phyloP scores from a whole-genome alignment of 2,113 vertebrate genomes.

The Petroica traversi region DNA sequence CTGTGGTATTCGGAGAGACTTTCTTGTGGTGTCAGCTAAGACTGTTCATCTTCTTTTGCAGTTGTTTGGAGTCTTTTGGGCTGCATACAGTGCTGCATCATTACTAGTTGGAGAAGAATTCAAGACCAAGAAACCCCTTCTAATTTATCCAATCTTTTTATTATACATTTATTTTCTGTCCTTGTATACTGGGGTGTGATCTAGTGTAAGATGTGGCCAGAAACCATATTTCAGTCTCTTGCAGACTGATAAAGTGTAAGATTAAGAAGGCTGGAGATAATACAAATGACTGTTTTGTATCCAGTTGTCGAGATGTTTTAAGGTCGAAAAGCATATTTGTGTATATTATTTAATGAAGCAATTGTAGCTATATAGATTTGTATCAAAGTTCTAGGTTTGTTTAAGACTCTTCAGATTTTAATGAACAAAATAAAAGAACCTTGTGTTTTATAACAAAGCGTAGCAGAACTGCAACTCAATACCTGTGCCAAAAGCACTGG shows the following conservation, averaged over 20 bases:
- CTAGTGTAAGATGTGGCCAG: constrained; percentile 55
- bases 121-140: constrained; percentile 98
- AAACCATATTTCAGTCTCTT: constrained; percentile 56
- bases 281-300: constrained; percentile 61
- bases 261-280: constrained; percentile 37
- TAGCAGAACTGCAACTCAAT: constrained; percentile 54
- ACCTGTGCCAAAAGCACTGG: constrained; percentile 77
- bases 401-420: constrained; percentile 75
- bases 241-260: constrained; percentile 47
- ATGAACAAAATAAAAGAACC: constrained; percentile 68
- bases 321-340: constrained; percentile 72
- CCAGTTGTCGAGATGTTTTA: constrained; percentile 60
- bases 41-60: constrained; percentile 70
- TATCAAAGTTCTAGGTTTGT: constrained; percentile 80
- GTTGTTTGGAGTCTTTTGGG: constrained; percentile 98
- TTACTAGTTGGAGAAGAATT: constrained; percentile 98
- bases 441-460: constrained; percentile 71
- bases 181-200: constrained; percentile 97
- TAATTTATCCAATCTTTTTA: constrained; percentile 99
- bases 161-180: constrained; percentile 99
- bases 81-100: constrained; percentile 97
- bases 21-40: constrained; percentile 35
- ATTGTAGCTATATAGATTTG: constrained; percentile 76
- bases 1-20: not conserved
- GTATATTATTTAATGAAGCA: constrained; percentile 82